Conservation (phyloP, 1,140 invertebrate species). For the Drosophila sturtevanti region DNA sequence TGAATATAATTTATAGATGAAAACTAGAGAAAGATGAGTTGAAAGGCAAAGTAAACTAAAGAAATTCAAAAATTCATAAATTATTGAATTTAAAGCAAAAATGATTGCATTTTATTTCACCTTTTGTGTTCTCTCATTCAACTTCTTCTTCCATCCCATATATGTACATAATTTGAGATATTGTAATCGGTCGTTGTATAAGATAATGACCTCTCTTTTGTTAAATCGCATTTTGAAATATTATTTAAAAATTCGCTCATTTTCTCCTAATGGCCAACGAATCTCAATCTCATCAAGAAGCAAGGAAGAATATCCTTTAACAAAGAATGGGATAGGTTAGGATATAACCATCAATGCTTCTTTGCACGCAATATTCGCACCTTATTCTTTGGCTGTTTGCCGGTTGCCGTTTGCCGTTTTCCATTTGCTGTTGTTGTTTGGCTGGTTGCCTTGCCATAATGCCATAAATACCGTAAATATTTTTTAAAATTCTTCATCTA, state of each 20-base stretch:
- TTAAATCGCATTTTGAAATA: too few species aligned
- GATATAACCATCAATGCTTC: not conserved
- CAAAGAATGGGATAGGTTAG: not conserved
- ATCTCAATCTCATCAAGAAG: not conserved
- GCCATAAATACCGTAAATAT: constrained; percentile 66
- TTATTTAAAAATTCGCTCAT: too few species aligned
- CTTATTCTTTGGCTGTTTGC: constrained; percentile 41
- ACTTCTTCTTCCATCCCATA: too few species aligned
- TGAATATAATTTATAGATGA: not conserved
- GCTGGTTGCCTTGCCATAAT: constrained; percentile 44
- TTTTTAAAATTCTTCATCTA: constrained; percentile 30
- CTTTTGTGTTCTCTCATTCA: too few species aligned
- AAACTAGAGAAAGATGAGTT: not conserved
- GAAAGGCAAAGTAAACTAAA: not conserved
- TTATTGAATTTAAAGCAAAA: too few species aligned
- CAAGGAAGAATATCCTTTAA: constrained; percentile 2
- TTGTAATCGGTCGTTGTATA: too few species aligned
- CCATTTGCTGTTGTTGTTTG: not conserved
- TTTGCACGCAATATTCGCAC: constrained; percentile 55
- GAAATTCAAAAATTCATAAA: too few species aligned
- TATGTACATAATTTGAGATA: too few species aligned
- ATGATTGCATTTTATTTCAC: too few species aligned
- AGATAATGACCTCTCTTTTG: too few species aligned
- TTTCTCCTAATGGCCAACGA: not conserved
- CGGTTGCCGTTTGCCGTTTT: too few species aligned